Evolutionary conservation across 2,797 vertebrate genomes (phyloP).

Genomic region (Propithecus perrieri): DNA sequence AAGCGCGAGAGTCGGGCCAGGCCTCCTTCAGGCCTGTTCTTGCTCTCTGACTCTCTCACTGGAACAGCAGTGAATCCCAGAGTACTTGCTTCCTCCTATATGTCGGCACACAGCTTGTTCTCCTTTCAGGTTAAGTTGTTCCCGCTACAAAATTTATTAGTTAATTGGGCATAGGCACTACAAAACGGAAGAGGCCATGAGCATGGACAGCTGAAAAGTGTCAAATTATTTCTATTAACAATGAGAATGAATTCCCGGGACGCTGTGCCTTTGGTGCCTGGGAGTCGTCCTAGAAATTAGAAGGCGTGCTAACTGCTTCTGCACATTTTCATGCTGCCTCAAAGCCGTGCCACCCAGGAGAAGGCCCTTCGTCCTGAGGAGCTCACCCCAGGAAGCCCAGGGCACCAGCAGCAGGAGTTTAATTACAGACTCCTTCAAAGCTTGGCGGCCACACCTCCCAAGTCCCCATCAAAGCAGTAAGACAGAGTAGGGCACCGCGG

Average conservation of each 20-base stretch:
- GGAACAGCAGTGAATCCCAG: background rate
- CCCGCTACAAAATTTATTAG: conserved; percentile 37
- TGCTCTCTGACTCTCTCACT: background rate
- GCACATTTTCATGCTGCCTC: background rate
- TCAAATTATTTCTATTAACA: conserved; percentile 45
- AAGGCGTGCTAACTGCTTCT: conserved; percentile 43
- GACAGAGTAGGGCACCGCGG: conserved; percentile 69
- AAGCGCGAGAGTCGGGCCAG: background rate
- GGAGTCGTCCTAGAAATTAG: conserved; percentile 62
- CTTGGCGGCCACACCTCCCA: conserved; percentile 48
- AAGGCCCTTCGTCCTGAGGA: conserved; percentile 7
- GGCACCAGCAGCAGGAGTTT: conserved; percentile 20
- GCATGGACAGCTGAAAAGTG: background rate
- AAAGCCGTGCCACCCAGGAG: background rate
- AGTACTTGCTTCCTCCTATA: background rate
- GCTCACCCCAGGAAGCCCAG: conserved; percentile 47
- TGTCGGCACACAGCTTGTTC: background rate
- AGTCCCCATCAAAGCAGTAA: conserved; percentile 71
- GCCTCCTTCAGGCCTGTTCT: background rate
- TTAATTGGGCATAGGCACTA: background rate
- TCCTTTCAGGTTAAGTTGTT: conserved; percentile 3
- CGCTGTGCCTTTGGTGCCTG: conserved; percentile 35
- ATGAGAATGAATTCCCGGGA: conserved; percentile 43
- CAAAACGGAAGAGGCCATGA: background rate
- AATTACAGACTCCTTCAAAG: conserved; percentile 58